These are phyloP conservation scores for Stenodema calcarata DNA, from an alignment of 2,888 invertebrate genomes.

Conservation along the genomic window DNA sequence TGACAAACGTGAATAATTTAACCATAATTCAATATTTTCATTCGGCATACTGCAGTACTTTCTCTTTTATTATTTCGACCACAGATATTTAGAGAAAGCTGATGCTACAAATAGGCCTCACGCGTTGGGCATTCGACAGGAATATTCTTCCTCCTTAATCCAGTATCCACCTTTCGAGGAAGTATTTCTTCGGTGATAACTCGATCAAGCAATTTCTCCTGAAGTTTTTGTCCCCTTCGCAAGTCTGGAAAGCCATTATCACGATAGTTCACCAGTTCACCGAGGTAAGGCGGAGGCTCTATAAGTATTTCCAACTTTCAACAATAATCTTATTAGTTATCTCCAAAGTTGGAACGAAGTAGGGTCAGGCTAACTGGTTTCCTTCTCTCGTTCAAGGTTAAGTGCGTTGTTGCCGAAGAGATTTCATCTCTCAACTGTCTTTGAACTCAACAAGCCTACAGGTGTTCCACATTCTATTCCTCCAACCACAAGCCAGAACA, in stretches of 20 bases:
- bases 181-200: not conserved
- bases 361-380: not conserved
- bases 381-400: not conserved
- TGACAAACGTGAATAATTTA: too few species aligned
- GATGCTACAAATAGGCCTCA: too few species aligned
- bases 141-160: too few species aligned
- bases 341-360: constrained; percentile 23
- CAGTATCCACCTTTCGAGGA: too few species aligned
- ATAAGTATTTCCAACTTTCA: constrained; percentile 37
- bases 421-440: not conserved
- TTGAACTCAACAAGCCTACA: too few species aligned
- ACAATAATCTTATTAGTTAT: constrained; percentile 39
- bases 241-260: constrained; percentile 14
- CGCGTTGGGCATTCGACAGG: too few species aligned
- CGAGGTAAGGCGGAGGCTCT: not conserved
- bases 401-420: not conserved
- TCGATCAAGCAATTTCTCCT: not conserved
- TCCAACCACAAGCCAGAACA: too few species aligned
- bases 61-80: too few species aligned
- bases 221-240: not conserved
- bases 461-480: too few species aligned
- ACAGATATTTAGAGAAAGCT: too few species aligned
- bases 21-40: too few species aligned
- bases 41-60: too few species aligned
- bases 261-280: not conserved